Base-by-base conservation (phyloP, 2,113 vertebrate genomes). In the Myodes glareolus region DNA sequence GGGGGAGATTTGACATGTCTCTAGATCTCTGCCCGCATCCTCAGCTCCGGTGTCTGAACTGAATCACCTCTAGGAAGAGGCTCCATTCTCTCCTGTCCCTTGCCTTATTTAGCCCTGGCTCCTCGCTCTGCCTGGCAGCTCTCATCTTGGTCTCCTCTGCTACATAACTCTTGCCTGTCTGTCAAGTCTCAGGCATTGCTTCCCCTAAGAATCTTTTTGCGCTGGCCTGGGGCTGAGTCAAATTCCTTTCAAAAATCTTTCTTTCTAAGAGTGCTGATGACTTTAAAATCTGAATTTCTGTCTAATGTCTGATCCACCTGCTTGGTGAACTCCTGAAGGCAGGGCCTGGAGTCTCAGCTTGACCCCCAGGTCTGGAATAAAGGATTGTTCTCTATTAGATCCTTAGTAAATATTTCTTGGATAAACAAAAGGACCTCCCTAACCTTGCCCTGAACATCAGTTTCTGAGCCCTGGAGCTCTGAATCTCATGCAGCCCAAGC, bases 201-300 rank as follows among this genome's bases (percentile, higher is more conserved):
- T 96, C 36, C 75, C 58, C 52, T 72, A 19, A 39, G 67, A 90
- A 84, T 63, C 45, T 52, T 68, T 67, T n/a, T 5, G 2, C 23
- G 47, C 55, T 11, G 50, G 55, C 25, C 45, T 77, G 0, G 5
- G 13, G 19, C 47, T 65, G 25, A 86, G 12, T 70, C 33, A 29
- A 61, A 16, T 29, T 11, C 16, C 3, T 42, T 31, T 52, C 3
- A 2, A 65, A 78, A 78, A 68, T 33, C 7, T 31, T 77, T 21
- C 29, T 31, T 10, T 16, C 1, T 9, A 29, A 81, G 7, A 33
- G 2, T 0, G 1, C 11, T 0, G 0, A 16, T 52, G 29, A 27
- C 21, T 68, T 36, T n/a, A 76, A 84, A 78, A 88, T 94, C 87
- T 82, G n/a, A 33, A 42, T 81, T 45, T 29, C 58, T 81, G 10